A percentile compares a stretch with the other conserved stretches of the same genome.
Evolutionary conservation across 2,113 vertebrate species (phyloP).

Genomic region (Smithornis capensis): DNA sequence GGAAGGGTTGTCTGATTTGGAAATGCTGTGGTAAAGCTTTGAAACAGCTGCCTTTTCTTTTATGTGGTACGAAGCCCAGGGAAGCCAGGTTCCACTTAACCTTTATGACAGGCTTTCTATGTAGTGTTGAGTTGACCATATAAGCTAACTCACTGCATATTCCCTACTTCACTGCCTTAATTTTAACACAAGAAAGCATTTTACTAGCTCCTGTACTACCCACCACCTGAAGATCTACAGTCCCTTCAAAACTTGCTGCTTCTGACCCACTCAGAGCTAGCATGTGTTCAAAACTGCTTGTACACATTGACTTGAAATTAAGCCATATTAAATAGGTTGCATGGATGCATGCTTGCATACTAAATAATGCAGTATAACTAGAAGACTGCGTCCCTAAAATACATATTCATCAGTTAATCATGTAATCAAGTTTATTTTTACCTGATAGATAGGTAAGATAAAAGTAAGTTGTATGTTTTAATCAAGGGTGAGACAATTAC

Average conservation of each 20-base stretch:
- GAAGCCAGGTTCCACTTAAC: neutral
- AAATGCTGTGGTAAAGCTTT: neutral
- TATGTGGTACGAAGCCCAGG: neutral
- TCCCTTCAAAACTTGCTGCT: neutral
- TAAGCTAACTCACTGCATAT: neutral
- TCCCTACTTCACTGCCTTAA: neutral
- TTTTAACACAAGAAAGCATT: neutral
- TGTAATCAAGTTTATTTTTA: neutral
- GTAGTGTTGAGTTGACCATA: rapidly evolving
- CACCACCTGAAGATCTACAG: neutral
- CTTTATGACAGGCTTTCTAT: neutral
- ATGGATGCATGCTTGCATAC: neutral
- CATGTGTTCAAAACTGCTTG: neutral
- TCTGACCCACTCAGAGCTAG: neutral
- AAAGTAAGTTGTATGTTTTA: neutral
- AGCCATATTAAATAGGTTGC: neutral
- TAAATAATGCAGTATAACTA: neutral
- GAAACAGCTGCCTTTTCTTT: neutral
- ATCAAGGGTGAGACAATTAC: neutral
- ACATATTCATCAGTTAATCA: neutral
- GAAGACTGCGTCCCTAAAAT: neutral
- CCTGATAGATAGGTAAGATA: neutral
- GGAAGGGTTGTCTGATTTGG: neutral
- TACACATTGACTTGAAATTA: neutral
- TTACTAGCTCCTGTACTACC: neutral